These are phyloP conservation scores for Pica pica DNA, from an alignment of 2,113 vertebrate species.

Conservation along the genomic window DNA sequence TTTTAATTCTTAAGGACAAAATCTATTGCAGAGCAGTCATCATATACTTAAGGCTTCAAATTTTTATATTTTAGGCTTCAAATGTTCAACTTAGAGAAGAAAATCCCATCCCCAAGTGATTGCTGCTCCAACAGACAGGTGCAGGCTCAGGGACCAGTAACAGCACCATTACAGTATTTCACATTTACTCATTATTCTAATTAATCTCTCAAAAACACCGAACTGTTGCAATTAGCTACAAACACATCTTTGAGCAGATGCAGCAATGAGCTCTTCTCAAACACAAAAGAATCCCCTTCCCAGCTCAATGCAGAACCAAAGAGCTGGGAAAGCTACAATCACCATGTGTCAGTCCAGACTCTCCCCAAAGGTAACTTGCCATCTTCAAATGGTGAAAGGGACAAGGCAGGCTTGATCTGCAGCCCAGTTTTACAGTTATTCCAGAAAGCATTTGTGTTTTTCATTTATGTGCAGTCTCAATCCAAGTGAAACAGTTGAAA, in stretches of 20 bases:
- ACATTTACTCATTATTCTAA: not conserved
- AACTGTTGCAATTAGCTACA: not conserved
- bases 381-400: not conserved
- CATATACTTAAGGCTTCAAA: not conserved
- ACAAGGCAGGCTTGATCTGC: not conserved
- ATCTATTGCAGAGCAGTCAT: not conserved
- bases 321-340: not conserved
- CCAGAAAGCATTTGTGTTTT: not conserved
- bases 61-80: not conserved
- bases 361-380: not conserved
- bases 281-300: not conserved
- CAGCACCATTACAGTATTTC: not conserved
- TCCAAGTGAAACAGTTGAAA: not conserved
- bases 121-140: not conserved
- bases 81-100: not conserved
- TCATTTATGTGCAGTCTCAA: not conserved
- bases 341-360: not conserved
- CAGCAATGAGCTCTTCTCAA: not conserved
- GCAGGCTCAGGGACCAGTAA: not conserved
- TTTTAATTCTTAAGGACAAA: not conserved
- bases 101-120: not conserved
- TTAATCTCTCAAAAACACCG: not conserved
- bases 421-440: not conserved
- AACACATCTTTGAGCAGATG: not conserved
- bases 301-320: not conserved